Evolutionary conservation across 2,888 invertebrate species (phyloP).

Genomic region (Euspilapteryx auroguttella): DNA sequence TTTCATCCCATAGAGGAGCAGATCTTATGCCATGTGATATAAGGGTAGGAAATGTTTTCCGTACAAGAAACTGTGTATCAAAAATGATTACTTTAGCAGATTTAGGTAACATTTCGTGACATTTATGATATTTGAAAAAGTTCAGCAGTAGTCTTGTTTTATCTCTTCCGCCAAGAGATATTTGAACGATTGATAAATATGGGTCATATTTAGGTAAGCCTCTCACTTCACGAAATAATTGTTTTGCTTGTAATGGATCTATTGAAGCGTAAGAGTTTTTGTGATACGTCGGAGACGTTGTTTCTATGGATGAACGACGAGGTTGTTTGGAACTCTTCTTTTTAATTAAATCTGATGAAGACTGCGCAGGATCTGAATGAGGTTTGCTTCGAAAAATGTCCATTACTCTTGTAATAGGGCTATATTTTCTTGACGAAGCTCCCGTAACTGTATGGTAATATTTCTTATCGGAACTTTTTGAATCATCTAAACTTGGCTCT

Average conservation of each 20-base stretch:
- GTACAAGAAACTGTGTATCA: conserved; percentile 48
- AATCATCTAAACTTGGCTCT: conserved; percentile 23
- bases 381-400: conserved; percentile 49
- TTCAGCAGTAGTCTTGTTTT: conserved; percentile 47
- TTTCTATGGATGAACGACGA: conserved; percentile 47
- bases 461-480: conserved; percentile 47
- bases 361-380: conserved; percentile 26
- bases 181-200: conserved; percentile 53
- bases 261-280: conserved; percentile 52
- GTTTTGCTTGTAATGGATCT: conserved; percentile 48
- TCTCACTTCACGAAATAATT: conserved; percentile 47
- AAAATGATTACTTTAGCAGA: conserved; percentile 55
- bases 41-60: conserved; percentile 48
- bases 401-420: conserved; percentile 53
- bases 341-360: conserved; percentile 25
- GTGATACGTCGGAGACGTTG: conserved; percentile 50
- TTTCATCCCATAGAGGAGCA: conserved; percentile 50
- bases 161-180: conserved; percentile 49
- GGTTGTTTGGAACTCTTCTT: conserved; percentile 35
- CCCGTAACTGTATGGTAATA: conserved; percentile 57
- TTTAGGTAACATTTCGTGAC: conserved; percentile 51
- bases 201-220: conserved; percentile 52
- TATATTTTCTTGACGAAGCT: conserved; percentile 45
- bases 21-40: conserved; percentile 52
- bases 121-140: conserved; percentile 54